These are phyloP conservation scores for Trinorchestia longiramus DNA, from an alignment of 1,140 invertebrate species.

Conservation along the genomic window DNA sequence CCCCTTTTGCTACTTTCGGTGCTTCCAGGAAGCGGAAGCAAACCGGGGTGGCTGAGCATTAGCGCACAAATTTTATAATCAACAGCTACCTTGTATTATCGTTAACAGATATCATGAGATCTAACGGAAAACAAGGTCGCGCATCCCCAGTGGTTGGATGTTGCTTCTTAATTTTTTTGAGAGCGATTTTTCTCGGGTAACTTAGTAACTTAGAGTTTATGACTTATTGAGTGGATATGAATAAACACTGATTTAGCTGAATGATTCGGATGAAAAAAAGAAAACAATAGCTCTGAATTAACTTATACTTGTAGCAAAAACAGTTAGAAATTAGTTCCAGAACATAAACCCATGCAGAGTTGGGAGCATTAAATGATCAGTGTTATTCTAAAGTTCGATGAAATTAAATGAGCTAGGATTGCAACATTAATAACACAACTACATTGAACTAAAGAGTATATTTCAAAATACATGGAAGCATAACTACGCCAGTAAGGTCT, in stretches of 20 bases:
- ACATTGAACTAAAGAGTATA: neutral
- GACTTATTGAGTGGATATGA: neutral
- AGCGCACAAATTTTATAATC: neutral
- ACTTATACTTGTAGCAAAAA: too few species aligned
- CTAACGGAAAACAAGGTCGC: too few species aligned
- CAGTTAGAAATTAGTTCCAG: too few species aligned
- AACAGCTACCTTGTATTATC: neutral
- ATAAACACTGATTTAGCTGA: neutral
- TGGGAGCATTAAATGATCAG: neutral
- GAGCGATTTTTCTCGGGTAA: neutral
- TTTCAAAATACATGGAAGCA: neutral
- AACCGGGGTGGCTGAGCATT: neutral
- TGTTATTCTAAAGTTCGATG: neutral
- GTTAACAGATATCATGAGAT: neutral
- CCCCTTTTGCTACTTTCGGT: neutral
- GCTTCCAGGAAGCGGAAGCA: constrained; percentile 4
- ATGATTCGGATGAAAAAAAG: neutral
- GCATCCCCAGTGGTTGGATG: neutral
- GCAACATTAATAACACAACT: too few species aligned
- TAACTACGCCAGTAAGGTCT: neutral
- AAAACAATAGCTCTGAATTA: too few species aligned
- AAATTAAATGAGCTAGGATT: too few species aligned
- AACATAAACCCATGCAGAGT: neutral
- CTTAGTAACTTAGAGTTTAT: neutral
- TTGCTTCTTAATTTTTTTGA: neutral